phyloP scores from a whole-genome alignment of 2,113 vertebrate species.

The Phasianus colchicus region DNA sequence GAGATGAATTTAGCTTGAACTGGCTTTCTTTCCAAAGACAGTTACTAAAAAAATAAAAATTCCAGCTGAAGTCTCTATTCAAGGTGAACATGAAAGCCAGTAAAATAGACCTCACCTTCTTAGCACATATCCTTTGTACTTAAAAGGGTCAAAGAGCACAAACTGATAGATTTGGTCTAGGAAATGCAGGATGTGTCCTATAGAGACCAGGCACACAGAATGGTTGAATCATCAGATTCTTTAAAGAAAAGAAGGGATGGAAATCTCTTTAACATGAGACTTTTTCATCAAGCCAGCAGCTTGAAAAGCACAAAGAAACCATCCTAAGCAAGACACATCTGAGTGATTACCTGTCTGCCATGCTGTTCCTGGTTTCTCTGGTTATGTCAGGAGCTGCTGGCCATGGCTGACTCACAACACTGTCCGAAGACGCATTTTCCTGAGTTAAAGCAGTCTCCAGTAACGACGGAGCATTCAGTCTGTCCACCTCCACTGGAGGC shows the following conservation, averaged over 20 bases:
- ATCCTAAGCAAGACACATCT: background rate
- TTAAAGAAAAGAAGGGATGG: background rate
- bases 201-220: background rate
- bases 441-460: slow-evolving; percentile 90
- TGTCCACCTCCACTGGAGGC: slow-evolving; percentile 83
- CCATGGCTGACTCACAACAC: slow-evolving; percentile 86
- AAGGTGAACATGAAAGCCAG: background rate
- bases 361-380: slow-evolving; percentile 92
- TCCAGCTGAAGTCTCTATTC: background rate
- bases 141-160: background rate
- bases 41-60: too few relatives aligned
- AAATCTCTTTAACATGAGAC: background rate
- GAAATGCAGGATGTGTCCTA: background rate
- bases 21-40: background rate
- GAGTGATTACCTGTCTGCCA: slow-evolving; percentile 79
- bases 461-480: slow-evolving; percentile 86
- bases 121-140: background rate
- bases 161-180: background rate
- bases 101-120: background rate
- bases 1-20: background rate
- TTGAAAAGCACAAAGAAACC: background rate
- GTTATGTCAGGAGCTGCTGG: slow-evolving; percentile 97
- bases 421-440: slow-evolving; percentile 83
- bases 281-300: background rate
- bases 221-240: background rate